Evolutionary conservation across 2,113 vertebrate genomes (phyloP).

Genomic region (Drymodes brunneopygia): DNA sequence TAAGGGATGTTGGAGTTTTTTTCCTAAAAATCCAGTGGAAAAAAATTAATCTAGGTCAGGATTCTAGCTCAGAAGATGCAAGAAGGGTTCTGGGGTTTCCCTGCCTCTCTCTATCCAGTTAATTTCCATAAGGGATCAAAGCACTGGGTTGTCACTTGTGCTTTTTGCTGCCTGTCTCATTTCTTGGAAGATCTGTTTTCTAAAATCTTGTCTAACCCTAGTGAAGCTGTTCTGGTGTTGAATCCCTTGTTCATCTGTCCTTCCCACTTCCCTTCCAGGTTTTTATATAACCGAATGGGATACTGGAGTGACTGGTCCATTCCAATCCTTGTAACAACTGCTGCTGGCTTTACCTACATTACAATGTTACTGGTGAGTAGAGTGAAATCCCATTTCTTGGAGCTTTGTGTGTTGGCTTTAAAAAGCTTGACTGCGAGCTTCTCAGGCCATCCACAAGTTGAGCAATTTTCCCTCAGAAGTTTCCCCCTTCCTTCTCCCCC

Average conservation of each 20-base stretch:
- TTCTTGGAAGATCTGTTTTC: neutral
- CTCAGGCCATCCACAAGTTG: neutral
- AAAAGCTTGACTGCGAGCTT: neutral
- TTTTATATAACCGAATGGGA: slow-evolving; percentile 88
- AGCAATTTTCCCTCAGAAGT: neutral
- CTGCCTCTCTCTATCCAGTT: neutral
- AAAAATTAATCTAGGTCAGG: neutral
- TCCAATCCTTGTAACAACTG: slow-evolving; percentile 85
- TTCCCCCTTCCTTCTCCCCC: neutral
- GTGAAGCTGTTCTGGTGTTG: neutral
- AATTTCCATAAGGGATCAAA: neutral
- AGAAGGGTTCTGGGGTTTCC: neutral
- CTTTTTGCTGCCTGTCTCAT: neutral
- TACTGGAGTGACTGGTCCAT: slow-evolving; percentile 93
- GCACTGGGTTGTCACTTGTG: neutral
- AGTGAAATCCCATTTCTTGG: neutral
- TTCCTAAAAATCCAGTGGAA: neutral
- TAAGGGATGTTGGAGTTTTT: no score
- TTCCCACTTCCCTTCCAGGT: slow-evolving; percentile 72
- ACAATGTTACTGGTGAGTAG: slow-evolving; percentile 83
- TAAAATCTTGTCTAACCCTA: neutral
- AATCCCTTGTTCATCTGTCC: neutral
- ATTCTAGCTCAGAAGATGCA: neutral
- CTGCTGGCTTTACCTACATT: slow-evolving; percentile 86
- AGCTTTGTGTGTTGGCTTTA: neutral